Percentiles rank a stretch among this genome's conserved stretches.
These are phyloP conservation scores for Xylota sylvarum DNA, from an alignment of 2,888 invertebrate species.

Conservation along the genomic window DNA sequence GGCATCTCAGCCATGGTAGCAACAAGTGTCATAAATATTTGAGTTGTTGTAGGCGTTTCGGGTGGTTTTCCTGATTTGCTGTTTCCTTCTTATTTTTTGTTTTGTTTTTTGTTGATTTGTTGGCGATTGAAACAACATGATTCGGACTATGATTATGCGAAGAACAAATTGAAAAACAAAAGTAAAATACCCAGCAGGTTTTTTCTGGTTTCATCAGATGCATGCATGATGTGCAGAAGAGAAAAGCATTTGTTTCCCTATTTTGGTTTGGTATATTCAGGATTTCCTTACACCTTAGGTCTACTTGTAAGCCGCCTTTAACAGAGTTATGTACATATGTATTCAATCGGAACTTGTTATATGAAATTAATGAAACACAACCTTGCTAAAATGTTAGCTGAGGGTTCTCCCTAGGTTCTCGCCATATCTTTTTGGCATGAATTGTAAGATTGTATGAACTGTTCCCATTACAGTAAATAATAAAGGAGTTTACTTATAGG, in stretches of 20 bases:
- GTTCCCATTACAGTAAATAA: too few species aligned
- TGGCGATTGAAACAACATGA: conserved; percentile 68
- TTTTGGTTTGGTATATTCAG: too few species aligned
- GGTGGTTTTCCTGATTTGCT: conserved; percentile 65
- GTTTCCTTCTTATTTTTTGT: conserved; percentile 50
- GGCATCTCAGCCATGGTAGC: conserved; percentile 24
- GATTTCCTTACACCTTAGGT: too few species aligned
- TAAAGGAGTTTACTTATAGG: too few species aligned
- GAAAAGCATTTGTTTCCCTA: conserved; percentile 8
- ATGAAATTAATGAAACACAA: too few species aligned
- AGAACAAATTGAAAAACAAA: conserved; percentile 39
- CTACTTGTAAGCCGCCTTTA: too few species aligned
- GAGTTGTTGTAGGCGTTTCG: conserved; percentile 69
- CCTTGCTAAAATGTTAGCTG: too few species aligned
- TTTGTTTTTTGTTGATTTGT: conserved; percentile 65
- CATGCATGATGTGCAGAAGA: background rate
- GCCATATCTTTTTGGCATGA: too few species aligned
- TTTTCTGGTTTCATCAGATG: background rate
- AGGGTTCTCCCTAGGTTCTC: too few species aligned
- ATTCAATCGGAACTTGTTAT: too few species aligned
- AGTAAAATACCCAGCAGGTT: conserved; percentile 9
- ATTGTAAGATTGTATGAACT: too few species aligned
- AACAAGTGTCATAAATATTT: conserved; percentile 75
- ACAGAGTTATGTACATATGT: too few species aligned
- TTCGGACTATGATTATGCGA: conserved; percentile 60